These are phyloP conservation scores for Sinocyclocheilus anshuiensis DNA, from an alignment of 2,113 vertebrate species.

Conservation along the genomic window DNA sequence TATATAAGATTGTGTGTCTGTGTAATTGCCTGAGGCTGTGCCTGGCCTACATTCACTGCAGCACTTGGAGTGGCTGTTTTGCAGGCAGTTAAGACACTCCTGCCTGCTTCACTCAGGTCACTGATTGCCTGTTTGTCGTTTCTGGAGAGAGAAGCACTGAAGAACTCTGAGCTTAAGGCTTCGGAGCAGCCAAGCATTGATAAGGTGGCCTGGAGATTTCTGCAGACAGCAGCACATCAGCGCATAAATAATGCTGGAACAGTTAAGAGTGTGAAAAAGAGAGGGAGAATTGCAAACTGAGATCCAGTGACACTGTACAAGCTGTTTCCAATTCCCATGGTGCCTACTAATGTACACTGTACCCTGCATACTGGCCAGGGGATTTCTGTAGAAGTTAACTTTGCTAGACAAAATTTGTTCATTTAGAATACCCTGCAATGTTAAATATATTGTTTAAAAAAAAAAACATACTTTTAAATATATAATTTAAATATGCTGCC, in stretches of 20 bases:
- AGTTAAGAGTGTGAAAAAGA: conserved; percentile 1
- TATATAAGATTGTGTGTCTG: neutral
- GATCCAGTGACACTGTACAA: conserved; percentile 1
- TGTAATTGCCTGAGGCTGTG: conserved; percentile 40
- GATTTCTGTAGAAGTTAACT: neutral
- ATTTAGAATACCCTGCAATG: neutral
- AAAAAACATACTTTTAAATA: too few relatives aligned
- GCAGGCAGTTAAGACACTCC: conserved; percentile 3
- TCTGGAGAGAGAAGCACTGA: neutral
- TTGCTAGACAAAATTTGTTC: neutral
- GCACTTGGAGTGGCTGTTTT: conserved; percentile 3
- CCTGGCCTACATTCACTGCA: conserved; percentile 50
- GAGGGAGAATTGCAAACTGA: neutral
- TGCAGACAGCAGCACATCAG: neutral
- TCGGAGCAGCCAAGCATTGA: conserved; percentile 1
- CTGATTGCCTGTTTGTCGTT: neutral
- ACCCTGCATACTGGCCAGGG: neutral
- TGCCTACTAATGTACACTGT: neutral
- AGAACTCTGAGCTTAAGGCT: neutral
- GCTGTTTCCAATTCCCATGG: neutral
- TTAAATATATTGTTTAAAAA: neutral
- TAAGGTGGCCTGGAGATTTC: conserved; percentile 2
- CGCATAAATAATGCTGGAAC: neutral
- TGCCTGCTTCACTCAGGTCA: conserved; percentile 40
- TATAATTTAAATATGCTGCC: too few relatives aligned